Evolutionary conservation across 2,113 vertebrate species (phyloP).

Genomic region (Epinephelus lanceolatus): DNA sequence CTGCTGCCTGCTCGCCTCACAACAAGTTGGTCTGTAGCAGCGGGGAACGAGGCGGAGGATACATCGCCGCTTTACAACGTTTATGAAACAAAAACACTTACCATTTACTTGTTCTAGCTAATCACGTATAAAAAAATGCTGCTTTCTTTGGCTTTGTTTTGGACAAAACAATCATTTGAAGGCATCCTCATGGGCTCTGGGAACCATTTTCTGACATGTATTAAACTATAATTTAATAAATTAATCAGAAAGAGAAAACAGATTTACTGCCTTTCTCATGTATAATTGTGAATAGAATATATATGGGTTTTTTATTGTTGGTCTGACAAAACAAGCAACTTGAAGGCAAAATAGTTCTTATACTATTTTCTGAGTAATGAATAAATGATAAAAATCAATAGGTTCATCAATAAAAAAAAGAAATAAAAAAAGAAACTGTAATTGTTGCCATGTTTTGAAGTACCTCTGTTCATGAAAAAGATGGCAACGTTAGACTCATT

Average conservation of each 20-base stretch:
- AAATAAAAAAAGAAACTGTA: background rate
- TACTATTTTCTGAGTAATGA: background rate
- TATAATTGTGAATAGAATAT: background rate
- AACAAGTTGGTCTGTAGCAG: no score
- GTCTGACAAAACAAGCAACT: background rate
- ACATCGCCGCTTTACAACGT: background rate
- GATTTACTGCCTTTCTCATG: background rate
- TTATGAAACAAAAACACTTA: background rate
- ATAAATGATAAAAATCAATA: background rate
- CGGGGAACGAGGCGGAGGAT: no score
- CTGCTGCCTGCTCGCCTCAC: no score
- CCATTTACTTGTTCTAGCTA: background rate
- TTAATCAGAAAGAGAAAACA: no score
- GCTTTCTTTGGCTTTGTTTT: no score
- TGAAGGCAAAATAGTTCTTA: background rate
- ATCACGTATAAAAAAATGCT: background rate
- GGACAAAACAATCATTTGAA: background rate
- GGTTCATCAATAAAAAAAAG: background rate
- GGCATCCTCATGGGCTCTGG: background rate
- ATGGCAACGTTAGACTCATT: slow-evolving; percentile 38
- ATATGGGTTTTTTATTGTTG: background rate
- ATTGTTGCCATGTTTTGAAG: background rate
- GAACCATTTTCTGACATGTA: background rate
- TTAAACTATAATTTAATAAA: background rate
- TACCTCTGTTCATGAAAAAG: background rate